Percentiles rank a stretch among this genome's conserved stretches.
phyloP scores from a whole-genome alignment of 2,797 vertebrate species.

The Chiloscyllium punctatum region DNA sequence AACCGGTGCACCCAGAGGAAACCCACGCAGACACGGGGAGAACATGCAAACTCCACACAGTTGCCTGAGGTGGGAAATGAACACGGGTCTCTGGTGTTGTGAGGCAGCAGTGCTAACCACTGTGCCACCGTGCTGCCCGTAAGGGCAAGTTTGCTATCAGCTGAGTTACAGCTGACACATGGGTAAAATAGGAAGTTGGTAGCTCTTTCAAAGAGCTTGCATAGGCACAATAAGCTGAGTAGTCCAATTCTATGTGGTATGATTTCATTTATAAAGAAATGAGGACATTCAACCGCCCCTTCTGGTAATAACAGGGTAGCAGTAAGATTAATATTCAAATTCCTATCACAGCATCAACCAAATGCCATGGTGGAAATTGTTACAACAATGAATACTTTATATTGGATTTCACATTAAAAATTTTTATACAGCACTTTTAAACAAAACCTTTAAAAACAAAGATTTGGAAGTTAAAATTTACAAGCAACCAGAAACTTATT shows the following conservation, averaged over 20 bases:
- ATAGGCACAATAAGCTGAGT: not conserved
- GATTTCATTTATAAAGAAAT: not conserved
- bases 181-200: not conserved
- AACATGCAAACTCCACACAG: too few relatives aligned
- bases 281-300: too few relatives aligned
- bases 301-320: not conserved
- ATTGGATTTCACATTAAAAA: not conserved
- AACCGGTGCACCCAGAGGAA: too few relatives aligned
- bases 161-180: too few relatives aligned
- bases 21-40: too few relatives aligned
- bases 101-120: too few relatives aligned
- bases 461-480: not conserved
- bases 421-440: not conserved
- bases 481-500: not conserved
- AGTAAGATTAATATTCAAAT: not conserved
- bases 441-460: not conserved
- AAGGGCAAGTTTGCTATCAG: too few relatives aligned
- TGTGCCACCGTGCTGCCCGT: too few relatives aligned
- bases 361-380: not conserved
- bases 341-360: not conserved
- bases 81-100: too few relatives aligned
- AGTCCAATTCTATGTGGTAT: not conserved
- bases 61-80: too few relatives aligned
- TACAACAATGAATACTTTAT: not conserved
- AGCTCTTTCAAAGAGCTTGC: not conserved